Evolutionary conservation across 2,113 vertebrate species (phyloP).

Genomic region (Rhinoptilus africanus): DNA sequence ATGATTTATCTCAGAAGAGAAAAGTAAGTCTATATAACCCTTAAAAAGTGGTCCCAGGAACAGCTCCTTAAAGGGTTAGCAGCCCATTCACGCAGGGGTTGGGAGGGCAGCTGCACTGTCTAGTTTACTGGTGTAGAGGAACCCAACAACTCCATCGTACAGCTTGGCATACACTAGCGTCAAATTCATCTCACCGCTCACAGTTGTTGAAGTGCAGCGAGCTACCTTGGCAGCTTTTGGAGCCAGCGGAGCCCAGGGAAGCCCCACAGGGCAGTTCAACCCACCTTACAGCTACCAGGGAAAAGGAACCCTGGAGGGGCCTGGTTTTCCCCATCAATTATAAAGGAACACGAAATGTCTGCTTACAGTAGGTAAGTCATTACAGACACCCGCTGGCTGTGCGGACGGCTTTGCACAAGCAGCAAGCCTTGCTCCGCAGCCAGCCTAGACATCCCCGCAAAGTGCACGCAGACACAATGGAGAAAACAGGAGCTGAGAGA

Average conservation of each 20-base stretch:
- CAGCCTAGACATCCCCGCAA: neutral
- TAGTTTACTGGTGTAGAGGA: neutral
- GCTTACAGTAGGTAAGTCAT: neutral
- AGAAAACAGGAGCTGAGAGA: neutral
- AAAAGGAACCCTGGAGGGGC: neutral
- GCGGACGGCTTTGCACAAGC: neutral
- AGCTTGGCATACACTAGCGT: neutral
- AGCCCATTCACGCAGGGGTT: neutral
- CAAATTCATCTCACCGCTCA: neutral
- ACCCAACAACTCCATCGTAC: neutral
- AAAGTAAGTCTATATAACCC: neutral
- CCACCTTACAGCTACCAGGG: neutral
- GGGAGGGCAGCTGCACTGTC: neutral
- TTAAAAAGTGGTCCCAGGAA: neutral
- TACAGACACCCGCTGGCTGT: neutral
- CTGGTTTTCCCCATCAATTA: neutral
- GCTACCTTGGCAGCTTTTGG: neutral
- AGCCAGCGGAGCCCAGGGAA: neutral
- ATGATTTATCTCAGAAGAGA: neutral
- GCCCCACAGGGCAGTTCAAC: neutral
- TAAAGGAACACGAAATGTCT: neutral
- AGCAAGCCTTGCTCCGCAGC: neutral
- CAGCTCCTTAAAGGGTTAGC: neutral
- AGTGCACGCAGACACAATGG: neutral
- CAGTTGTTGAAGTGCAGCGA: neutral